Conservation (phyloP, 1,140 invertebrate genomes). For the Piezodorus guildinii region DNA sequence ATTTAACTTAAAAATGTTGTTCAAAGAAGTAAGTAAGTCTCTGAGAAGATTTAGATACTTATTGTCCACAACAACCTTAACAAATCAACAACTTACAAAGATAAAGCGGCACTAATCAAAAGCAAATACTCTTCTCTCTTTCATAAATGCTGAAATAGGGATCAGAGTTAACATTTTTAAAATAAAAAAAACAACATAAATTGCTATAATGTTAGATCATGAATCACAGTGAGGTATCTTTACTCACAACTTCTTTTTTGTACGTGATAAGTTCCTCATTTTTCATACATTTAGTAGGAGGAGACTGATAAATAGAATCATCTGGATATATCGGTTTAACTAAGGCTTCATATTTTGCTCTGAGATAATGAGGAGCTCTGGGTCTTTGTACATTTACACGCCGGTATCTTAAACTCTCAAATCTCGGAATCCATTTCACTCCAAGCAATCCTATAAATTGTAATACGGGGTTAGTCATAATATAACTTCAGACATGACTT, state of each 20-base stretch:
- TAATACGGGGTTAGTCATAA: not conserved
- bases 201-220: not conserved
- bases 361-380: slow-evolving; percentile 48
- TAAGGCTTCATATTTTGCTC: slow-evolving; percentile 46
- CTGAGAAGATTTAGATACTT: too few species aligned
- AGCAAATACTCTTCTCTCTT: too few species aligned
- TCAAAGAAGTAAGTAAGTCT: too few species aligned
- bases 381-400: slow-evolving; percentile 57
- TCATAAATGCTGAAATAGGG: too few species aligned
- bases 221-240: not conserved
- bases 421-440: slow-evolving; percentile 42
- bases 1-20: too few species aligned
- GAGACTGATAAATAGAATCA: not conserved
- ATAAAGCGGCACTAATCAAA: too few species aligned
- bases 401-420: slow-evolving; percentile 27
- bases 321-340: slow-evolving; percentile 43
- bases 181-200: not conserved
- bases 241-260: not conserved
- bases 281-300: slow-evolving; percentile 12
- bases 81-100: too few species aligned
- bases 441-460: not conserved
- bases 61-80: too few species aligned
- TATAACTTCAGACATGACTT: not conserved
- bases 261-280: not conserved
- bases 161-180: not conserved